phyloP scores from a whole-genome alignment of 1,140 invertebrate genomes.

The Druon quercuslanigerum region DNA sequence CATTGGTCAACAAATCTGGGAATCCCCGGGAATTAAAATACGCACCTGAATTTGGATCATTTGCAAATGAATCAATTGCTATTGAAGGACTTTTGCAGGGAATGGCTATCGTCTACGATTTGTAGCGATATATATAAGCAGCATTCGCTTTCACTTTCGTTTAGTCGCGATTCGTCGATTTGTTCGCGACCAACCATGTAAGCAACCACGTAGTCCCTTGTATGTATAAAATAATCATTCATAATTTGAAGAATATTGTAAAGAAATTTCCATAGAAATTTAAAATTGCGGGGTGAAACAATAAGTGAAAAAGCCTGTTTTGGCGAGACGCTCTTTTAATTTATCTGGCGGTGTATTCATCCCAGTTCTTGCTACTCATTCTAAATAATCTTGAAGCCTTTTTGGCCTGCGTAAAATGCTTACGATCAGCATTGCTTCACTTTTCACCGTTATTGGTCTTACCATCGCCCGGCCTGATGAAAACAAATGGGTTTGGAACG shows the following conservation, averaged over 20 bases:
- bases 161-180: constrained; percentile 56
- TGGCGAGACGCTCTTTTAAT: not conserved
- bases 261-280: too few species aligned
- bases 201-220: not conserved
- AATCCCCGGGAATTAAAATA: constrained; percentile 5
- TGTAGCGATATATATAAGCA: constrained; percentile 59
- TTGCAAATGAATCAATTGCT: constrained; percentile 1
- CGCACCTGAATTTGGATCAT: not conserved
- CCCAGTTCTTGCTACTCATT: not conserved
- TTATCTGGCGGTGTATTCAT: not conserved
- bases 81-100: constrained; percentile 38
- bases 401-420: not conserved
- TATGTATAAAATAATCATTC: not conserved
- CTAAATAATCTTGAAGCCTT: constrained; percentile 12
- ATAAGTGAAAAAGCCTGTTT: not conserved
- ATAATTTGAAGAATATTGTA: too few species aligned
- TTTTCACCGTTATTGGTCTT: constrained; percentile 14
- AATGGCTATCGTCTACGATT: constrained; percentile 48
- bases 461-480: constrained; percentile 40
- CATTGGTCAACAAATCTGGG: not conserved
- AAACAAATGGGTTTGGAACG: constrained; percentile 69
- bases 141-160: constrained; percentile 63
- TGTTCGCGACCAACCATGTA: constrained; percentile 32
- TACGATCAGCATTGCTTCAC: constrained; percentile 16
- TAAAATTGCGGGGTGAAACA: too few species aligned